Base-by-base conservation (phyloP, 2,888 invertebrate genomes). In the Stenodera caucasica region DNA sequence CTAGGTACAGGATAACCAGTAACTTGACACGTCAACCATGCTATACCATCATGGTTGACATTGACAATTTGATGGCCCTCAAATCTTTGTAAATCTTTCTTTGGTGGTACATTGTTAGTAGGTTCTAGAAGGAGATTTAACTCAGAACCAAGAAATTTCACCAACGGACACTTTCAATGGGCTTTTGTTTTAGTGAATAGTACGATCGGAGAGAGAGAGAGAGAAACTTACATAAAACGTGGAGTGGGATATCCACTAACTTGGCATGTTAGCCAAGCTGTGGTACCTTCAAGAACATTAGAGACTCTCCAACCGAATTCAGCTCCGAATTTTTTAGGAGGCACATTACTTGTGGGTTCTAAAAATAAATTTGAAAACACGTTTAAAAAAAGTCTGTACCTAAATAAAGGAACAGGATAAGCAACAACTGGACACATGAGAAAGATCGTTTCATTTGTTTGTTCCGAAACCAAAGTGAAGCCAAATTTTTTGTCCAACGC, bases 181-280 rank as follows among this genome's bases (percentile, higher is more conserved):
- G 53, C 55, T 50, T 56, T 50, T 37, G 33, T 65, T 84, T 82
- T 70, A 84, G 83, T 65, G 84, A 83, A 82, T 76, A 84, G 33
- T 80, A 74, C 18, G 77, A 11, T 73, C 15, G n/a, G 15, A 53
- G 55, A 30, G 18, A 26, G 49, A 49, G 32, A 50, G 11, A 55
- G 8, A 45, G 35, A 23, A 49, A 84, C 85, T 84, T 86, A 90
- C 90, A 88, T 86, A 84, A 85, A 88, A 70, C 85, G 75, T 65
- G 90, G 90, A 66, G 85, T 85, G 63, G 90, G 90, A 77, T 83
- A 89, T 73, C 87, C 88, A 76, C 87, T 86, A 67, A 88, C 85
- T 78, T 87, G 86, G 80, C 90, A 90, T 69, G 86, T 85, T 77
- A 90, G 81, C 78, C 87, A 88, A 67, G 86, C 85, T 69, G 83